A percentile compares a stretch with the other conserved stretches of the same genome.
These are phyloP conservation scores for Tillus elongatus DNA, from an alignment of 2,888 invertebrate species.

Conservation along the genomic window DNA sequence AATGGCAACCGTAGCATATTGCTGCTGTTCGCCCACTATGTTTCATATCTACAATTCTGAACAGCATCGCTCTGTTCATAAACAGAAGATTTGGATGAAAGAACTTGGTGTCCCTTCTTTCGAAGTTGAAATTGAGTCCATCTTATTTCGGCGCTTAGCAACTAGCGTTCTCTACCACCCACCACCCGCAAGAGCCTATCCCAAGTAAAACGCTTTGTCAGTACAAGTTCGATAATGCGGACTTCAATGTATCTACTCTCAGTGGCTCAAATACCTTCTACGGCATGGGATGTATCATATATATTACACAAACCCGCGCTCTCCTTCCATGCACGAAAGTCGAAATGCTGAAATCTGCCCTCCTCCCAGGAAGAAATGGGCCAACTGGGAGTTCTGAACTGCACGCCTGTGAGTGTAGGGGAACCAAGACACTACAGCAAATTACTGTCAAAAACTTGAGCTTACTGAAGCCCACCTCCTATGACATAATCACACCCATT, in stretches of 20 bases:
- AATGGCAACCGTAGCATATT: too few relatives aligned
- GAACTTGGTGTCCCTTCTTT: slow-evolving; percentile 1
- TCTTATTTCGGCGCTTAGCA: neutral
- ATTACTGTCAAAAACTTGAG: slow-evolving; percentile 6
- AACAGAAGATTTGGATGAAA: neutral
- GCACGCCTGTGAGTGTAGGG: neutral
- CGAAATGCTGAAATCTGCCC: neutral
- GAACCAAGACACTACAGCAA: neutral
- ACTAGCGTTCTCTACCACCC: neutral
- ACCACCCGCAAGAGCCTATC: neutral
- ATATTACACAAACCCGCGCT: neutral
- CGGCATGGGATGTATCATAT: too few relatives aligned
- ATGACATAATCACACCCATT: slow-evolving; percentile 10
- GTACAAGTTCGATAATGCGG: too few relatives aligned
- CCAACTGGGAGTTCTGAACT: neutral
- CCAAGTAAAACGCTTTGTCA: slow-evolving; percentile 1
- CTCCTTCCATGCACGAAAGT: neutral
- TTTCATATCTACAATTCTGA: slow-evolving; percentile 1
- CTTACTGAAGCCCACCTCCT: slow-evolving; percentile 7
- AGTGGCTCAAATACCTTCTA: too few relatives aligned
- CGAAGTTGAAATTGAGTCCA: neutral
- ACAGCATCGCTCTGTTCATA: slow-evolving; percentile 1
- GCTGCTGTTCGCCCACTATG: too few relatives aligned
- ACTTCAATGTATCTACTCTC: too few relatives aligned
- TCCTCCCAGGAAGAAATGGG: neutral